Conservation (phyloP, 1,140 invertebrate species). For the Drosophila neocordata region DNA sequence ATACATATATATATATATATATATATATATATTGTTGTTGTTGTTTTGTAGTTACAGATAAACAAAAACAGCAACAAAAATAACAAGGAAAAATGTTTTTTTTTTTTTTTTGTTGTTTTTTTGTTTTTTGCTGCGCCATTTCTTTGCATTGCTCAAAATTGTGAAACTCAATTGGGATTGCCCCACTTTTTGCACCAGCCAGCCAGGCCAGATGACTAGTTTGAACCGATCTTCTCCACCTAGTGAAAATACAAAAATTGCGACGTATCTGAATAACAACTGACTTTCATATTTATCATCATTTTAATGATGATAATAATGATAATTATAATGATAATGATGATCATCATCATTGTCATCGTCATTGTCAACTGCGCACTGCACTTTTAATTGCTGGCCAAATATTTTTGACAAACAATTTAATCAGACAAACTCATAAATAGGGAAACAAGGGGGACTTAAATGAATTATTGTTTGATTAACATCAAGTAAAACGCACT, state of each 20-base stretch:
- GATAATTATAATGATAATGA: not conserved
- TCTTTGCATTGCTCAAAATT: slow-evolving; percentile 43
- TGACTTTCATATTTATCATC: not conserved
- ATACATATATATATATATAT: not conserved
- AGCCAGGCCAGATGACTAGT: slow-evolving; percentile 10
- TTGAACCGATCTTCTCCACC: slow-evolving; percentile 16
- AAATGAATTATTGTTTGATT: not conserved
- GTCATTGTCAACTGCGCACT: slow-evolving; percentile 63
- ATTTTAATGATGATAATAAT: slow-evolving; percentile 5
- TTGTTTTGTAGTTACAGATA: slow-evolving; percentile 9
- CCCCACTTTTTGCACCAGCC: slow-evolving; percentile 16
- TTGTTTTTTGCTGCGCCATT: slow-evolving; percentile 52
- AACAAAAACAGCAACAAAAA: slow-evolving; percentile 5
- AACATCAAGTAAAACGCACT: not conserved
- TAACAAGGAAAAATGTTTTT: not conserved
- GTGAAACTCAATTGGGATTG: slow-evolving; percentile 52
- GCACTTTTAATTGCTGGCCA: slow-evolving; percentile 68
- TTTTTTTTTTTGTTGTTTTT: not conserved
- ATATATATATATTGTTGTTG: too few species aligned
- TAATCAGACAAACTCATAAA: slow-evolving; percentile 57
- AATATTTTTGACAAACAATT: slow-evolving; percentile 74
- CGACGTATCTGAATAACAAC: slow-evolving; percentile 9
- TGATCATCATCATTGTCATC: slow-evolving; percentile 8
- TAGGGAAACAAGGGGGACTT: not conserved
- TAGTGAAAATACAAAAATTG: not conserved